Evolutionary conservation across 2,888 invertebrate genomes (phyloP).

Genomic region (Portevinia maculata): DNA sequence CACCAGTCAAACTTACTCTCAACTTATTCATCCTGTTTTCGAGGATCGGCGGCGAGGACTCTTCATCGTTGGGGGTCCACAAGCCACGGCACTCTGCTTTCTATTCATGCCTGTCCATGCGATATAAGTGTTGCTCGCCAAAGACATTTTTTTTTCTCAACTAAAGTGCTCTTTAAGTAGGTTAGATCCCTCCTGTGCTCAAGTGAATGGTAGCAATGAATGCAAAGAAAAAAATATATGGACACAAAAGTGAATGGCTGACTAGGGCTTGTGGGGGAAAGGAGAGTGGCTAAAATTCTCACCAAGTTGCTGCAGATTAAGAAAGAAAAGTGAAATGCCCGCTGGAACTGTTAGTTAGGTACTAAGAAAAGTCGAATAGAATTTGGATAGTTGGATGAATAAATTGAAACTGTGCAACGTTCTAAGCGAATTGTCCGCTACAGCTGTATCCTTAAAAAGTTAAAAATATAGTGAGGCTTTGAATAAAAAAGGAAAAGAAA

Average conservation of each 20-base stretch:
- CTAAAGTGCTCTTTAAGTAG: slow-evolving; percentile 62
- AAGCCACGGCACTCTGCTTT: background rate
- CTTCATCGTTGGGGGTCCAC: background rate
- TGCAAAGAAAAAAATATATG: background rate
- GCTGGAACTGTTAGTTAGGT: slow-evolving; percentile 43
- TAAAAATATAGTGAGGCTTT: background rate
- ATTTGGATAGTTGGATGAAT: slow-evolving; percentile 39
- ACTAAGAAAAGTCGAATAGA: slow-evolving; percentile 13
- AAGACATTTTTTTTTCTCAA: slow-evolving; percentile 8
- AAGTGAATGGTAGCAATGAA: slow-evolving; percentile 30
- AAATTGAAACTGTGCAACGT: slow-evolving; percentile 42
- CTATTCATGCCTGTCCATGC: slow-evolving; percentile 28
- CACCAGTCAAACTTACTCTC: slow-evolving; percentile 40
- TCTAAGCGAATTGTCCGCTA: slow-evolving; percentile 17
- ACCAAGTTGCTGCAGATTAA: slow-evolving; percentile 45
- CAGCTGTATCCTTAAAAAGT: background rate
- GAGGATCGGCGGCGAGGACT: slow-evolving; percentile 14
- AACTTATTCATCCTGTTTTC: slow-evolving; percentile 52
- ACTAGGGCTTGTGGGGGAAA: background rate
- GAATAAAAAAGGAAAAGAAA: slow-evolving; percentile 4
- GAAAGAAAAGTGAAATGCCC: slow-evolving; percentile 59
- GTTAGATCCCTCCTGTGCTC: slow-evolving; percentile 52
- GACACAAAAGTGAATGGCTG: slow-evolving; percentile 34
- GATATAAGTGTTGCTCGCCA: slow-evolving; percentile 39
- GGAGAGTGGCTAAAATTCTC: background rate